phyloP scores from a whole-genome alignment of 2,113 vertebrate species.

The Panurus biarmicus region DNA sequence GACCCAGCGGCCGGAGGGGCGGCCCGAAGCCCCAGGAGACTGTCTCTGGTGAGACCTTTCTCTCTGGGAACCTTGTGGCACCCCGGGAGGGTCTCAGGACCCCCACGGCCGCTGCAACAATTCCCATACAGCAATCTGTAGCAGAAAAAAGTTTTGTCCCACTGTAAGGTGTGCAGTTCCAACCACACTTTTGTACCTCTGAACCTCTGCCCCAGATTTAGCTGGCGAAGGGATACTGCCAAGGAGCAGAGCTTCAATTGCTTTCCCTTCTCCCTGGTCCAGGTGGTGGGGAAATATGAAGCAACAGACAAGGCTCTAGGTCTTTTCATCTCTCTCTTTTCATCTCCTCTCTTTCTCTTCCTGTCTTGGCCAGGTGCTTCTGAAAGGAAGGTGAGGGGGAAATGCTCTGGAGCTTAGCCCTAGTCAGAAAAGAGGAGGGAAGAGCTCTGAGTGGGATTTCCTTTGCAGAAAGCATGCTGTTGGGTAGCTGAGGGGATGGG shows the following conservation, averaged over 20 bases:
- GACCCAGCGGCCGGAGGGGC: too few species aligned
- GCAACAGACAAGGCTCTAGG: not conserved
- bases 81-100: too few species aligned
- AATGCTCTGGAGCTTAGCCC: not conserved
- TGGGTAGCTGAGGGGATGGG: not conserved
- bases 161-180: not conserved
- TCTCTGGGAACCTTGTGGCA: too few species aligned
- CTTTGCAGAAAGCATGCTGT: not conserved
- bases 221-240: not conserved
- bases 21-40: too few species aligned
- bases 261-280: not conserved
- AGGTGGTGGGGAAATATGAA: not conserved
- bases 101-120: too few species aligned
- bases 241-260: rapidly evolving
- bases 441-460: not conserved
- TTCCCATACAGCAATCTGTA: not conserved
- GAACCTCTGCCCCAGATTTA: not conserved
- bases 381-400: not conserved
- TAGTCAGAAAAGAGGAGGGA: not conserved
- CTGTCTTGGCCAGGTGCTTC: not conserved
- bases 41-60: too few species aligned
- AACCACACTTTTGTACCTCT: not conserved
- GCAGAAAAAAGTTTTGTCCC: not conserved
- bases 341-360: not conserved
- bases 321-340: not conserved